Percentiles rank a stretch among this genome's conserved stretches.
These are phyloP conservation scores for Holothuria leucospilota DNA, from an alignment of 53 echinoderm and acorn worm species.

Conservation along the genomic window DNA sequence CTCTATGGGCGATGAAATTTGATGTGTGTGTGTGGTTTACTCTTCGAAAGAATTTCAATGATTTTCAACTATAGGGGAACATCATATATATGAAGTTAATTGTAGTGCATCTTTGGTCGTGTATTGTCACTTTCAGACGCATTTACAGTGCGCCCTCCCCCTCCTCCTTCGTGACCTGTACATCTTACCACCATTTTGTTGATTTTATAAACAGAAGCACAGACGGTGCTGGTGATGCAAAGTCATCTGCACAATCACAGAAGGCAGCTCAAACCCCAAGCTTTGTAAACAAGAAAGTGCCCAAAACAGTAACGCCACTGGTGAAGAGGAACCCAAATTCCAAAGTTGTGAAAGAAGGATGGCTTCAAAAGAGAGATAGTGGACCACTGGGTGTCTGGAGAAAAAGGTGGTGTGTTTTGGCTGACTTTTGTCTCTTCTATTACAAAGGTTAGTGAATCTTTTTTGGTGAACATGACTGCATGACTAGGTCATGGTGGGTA, in stretches of 20 bases:
- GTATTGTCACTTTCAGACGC: no score
- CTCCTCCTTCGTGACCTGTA: no score
- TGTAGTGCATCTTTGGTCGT: no score
- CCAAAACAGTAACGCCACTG: conserved; percentile 44
- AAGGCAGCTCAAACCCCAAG: conserved; percentile 26
- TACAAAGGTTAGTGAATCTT: conserved; percentile 76
- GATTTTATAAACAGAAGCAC: no score
- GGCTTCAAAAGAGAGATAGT: conserved; percentile 86
- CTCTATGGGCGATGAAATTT: no score
- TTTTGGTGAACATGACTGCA: not conserved
- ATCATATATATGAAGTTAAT: no score
- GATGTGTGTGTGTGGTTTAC: no score
- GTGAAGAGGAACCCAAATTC: conserved; percentile 47
- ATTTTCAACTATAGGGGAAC: no score
- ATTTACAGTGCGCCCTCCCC: no score
- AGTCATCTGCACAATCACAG: not conserved
- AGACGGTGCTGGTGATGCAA: not conserved
- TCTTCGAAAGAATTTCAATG: no score
- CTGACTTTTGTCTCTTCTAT: conserved; percentile 90
- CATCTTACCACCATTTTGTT: no score
- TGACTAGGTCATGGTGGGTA: not conserved
- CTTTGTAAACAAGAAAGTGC: conserved; percentile 38
- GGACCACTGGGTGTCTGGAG: conserved; percentile 77
- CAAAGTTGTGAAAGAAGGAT: conserved; percentile 76
- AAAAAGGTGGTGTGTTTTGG: conserved; percentile 90